Percentiles rank a stretch among this genome's conserved stretches.
Evolutionary conservation across 2,113 vertebrate genomes (phyloP).

Genomic region (Acanthisitta chloris): DNA sequence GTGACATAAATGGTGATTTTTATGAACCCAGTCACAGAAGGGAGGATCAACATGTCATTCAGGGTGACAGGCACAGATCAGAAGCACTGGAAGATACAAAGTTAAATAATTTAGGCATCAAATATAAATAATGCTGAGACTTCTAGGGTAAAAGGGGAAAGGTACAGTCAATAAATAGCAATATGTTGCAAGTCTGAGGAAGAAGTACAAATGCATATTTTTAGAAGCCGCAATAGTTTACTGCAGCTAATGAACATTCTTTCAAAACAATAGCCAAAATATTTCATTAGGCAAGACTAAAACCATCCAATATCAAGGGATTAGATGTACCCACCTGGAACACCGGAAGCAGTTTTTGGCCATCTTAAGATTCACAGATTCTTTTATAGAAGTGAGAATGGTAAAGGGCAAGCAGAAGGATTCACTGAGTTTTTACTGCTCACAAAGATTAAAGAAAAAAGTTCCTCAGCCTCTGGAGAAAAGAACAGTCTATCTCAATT

Average conservation of each 20-base stretch:
- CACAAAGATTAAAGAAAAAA: conserved; percentile 15
- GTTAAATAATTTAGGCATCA: neutral
- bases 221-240: neutral
- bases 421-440: neutral
- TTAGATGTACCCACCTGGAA: neutral
- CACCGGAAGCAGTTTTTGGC: neutral
- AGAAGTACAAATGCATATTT: neutral
- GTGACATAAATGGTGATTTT: neutral
- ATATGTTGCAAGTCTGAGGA: neutral
- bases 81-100: neutral
- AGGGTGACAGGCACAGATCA: neutral
- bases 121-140: neutral
- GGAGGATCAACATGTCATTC: neutral
- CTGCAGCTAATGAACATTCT: neutral
- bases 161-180: neutral
- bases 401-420: neutral
- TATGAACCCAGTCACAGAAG: neutral
- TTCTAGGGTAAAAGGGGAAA: neutral
- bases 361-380: neutral
- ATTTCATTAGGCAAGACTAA: neutral
- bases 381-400: neutral
- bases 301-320: neutral
- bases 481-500: neutral
- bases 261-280: neutral
- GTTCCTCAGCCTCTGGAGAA: neutral